Conservation (phyloP, 2,113 vertebrate species). For the Helogale parvula region DNA sequence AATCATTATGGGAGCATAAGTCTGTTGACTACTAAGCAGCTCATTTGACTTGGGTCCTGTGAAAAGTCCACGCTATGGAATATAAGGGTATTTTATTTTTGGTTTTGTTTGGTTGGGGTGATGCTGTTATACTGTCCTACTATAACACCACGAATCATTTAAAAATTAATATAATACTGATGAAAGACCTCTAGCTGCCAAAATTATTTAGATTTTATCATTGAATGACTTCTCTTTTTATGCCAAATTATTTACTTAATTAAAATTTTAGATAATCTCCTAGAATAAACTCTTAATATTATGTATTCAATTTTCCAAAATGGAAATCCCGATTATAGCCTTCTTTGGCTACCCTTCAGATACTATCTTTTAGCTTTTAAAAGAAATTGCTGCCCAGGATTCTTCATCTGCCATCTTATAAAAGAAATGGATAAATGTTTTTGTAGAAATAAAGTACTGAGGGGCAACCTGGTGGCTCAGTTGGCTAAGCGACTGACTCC, state of each 20-base stretch:
- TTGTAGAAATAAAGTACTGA: background rate
- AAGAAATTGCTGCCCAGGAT: background rate
- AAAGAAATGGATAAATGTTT: background rate
- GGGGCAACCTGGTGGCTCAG: too few species aligned
- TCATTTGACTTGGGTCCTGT: background rate
- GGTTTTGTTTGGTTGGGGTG: background rate
- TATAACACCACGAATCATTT: background rate
- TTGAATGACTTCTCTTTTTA: background rate
- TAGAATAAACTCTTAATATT: background rate
- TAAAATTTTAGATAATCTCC: background rate
- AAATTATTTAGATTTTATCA: background rate
- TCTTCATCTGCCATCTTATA: background rate
- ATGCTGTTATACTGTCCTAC: background rate
- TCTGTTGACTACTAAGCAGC: background rate
- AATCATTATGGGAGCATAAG: background rate
- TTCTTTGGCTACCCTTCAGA: background rate
- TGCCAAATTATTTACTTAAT: background rate
- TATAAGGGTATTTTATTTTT: background rate
- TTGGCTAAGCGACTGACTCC: too few species aligned
- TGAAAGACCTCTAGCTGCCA: background rate
- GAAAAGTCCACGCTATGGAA: background rate
- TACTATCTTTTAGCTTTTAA: background rate
- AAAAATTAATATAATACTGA: background rate
- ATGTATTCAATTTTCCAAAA: background rate
- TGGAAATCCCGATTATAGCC: background rate